Percentiles rank a stretch among this genome's conserved stretches.
These are phyloP conservation scores for Catagonus wagneri DNA, from an alignment of 2,113 vertebrate genomes.

Conservation along the genomic window DNA sequence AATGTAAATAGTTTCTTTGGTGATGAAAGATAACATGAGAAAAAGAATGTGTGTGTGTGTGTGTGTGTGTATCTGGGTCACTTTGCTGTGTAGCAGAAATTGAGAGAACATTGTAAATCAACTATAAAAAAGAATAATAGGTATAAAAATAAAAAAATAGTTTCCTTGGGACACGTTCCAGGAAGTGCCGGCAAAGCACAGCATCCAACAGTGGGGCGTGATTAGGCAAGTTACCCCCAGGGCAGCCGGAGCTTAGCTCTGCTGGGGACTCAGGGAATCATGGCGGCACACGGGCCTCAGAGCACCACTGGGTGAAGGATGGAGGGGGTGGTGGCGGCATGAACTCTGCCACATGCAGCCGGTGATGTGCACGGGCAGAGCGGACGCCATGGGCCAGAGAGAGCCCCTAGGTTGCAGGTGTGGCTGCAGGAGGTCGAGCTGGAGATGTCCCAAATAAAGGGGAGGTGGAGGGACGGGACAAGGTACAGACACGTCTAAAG, in stretches of 20 bases:
- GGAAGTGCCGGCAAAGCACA: neutral
- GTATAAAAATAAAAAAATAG: too few relatives aligned
- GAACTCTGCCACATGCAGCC: neutral
- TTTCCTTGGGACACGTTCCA: neutral
- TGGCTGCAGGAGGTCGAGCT: neutral
- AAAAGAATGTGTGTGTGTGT: too few relatives aligned
- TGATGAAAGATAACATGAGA: too few relatives aligned
- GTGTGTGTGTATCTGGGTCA: too few relatives aligned
- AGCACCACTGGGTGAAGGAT: neutral
- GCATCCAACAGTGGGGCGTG: fast-evolving
- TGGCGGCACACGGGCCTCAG: fast-evolving
- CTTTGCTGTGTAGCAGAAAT: too few relatives aligned
- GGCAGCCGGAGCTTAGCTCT: neutral
- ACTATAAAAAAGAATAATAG: too few relatives aligned
- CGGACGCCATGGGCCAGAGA: neutral
- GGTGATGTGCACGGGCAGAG: fast-evolving
- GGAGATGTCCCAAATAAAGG: neutral
- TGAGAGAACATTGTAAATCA: too few relatives aligned
- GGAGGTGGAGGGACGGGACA: neutral
- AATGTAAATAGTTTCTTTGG: neutral
- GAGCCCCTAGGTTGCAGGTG: neutral
- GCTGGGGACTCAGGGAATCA: neutral
- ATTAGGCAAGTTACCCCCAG: neutral
- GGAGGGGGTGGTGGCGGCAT: too few relatives aligned
- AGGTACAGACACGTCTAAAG: neutral